Conservation (phyloP, 2,888 invertebrate species). For the Aleiodes alternator region DNA sequence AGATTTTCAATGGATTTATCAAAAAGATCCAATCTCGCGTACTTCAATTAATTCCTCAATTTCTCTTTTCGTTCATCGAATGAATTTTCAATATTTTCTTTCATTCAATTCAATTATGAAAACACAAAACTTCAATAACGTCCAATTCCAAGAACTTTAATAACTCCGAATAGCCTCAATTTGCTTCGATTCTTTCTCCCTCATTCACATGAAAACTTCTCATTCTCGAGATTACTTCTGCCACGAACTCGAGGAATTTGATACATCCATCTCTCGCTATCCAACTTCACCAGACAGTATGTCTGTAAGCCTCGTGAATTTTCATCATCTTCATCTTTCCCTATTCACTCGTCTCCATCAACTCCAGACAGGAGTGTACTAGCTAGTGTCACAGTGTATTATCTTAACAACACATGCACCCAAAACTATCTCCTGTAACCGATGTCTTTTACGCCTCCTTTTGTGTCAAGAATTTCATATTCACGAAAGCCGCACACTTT, state of each 20-base stretch:
- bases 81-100: too few species aligned
- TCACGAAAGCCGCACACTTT: conserved; percentile 21
- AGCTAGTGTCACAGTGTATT: conserved; percentile 10
- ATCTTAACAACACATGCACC: neutral
- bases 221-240: neutral
- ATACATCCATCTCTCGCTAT: conserved; percentile 16
- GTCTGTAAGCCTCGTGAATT: conserved; percentile 32
- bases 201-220: neutral
- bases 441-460: neutral
- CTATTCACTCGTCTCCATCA: conserved; percentile 28
- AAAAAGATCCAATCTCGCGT: too few species aligned
- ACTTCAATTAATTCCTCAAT: too few species aligned
- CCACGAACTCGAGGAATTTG: conserved; percentile 7
- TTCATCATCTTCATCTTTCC: conserved; percentile 43
- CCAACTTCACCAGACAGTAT: too few species aligned
- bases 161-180: too few species aligned
- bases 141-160: too few species aligned
- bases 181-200: neutral
- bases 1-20: too few species aligned
- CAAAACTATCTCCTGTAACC: neutral
- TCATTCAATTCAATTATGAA: too few species aligned
- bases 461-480: conserved; percentile 46
- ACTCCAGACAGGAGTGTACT: conserved; percentile 18
- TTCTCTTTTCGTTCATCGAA: too few species aligned
- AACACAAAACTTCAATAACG: too few species aligned